A percentile compares a stretch with the other conserved stretches of the same genome.
phyloP scores from a whole-genome alignment of 2,113 vertebrate genomes.

The Cisticola juncidis region DNA sequence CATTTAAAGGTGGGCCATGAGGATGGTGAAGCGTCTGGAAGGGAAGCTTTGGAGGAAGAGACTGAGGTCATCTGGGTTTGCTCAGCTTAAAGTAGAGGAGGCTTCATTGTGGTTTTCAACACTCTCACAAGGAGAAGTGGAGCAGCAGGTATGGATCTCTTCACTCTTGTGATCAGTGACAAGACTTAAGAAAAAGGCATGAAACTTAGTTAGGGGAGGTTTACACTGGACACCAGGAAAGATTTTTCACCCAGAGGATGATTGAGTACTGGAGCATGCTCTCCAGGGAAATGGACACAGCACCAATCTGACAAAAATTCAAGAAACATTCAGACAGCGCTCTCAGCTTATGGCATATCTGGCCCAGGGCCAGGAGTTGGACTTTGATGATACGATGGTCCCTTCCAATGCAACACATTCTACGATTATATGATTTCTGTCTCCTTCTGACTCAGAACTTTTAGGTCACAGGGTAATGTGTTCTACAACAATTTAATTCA shows the following conservation, averaged over 20 bases:
- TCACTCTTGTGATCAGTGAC: background rate
- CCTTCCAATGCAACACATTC: background rate
- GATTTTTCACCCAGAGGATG: background rate
- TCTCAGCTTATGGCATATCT: background rate
- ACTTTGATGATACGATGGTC: background rate
- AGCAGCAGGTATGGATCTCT: background rate
- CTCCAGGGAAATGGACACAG: background rate
- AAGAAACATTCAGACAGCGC: background rate
- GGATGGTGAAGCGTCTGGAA: background rate
- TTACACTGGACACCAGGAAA: background rate
- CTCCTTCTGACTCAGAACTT: background rate
- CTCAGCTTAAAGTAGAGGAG: background rate
- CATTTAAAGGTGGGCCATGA: background rate
- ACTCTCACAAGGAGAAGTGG: background rate
- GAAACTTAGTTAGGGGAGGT: background rate
- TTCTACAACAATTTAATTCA: background rate
- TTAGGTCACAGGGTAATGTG: background rate
- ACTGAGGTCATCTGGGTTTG: background rate
- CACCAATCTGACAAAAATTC: background rate
- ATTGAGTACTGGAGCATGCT: background rate
- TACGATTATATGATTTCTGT: background rate
- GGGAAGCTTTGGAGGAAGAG: background rate
- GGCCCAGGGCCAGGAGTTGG: background rate
- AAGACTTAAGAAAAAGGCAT: background rate
- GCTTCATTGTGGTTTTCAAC: background rate